Evolutionary conservation across 2,797 vertebrate species (phyloP).

Genomic region (Columba guinea): DNA sequence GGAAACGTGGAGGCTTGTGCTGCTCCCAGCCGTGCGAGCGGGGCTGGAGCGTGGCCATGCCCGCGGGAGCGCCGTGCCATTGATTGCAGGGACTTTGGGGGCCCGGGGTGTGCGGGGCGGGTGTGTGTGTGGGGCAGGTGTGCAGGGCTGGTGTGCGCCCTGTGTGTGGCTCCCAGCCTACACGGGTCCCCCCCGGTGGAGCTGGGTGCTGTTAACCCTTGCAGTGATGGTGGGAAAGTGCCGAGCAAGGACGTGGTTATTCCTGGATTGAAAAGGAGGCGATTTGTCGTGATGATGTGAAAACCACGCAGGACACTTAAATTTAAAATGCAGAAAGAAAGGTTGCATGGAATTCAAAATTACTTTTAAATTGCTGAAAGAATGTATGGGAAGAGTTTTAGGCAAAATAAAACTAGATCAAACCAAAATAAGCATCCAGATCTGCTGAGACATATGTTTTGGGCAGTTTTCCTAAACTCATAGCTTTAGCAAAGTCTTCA

Average conservation of each 20-base stretch:
- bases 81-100: background rate
- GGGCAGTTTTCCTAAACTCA: background rate
- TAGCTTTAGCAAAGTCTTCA: slow-evolving; percentile 24
- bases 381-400: slow-evolving; percentile 5
- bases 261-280: background rate
- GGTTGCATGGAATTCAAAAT: slow-evolving; percentile 3
- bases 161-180: too few relatives aligned
- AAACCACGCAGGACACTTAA: background rate
- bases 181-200: too few relatives aligned
- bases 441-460: slow-evolving; percentile 42
- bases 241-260: background rate
- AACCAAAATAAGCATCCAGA: slow-evolving; percentile 21
- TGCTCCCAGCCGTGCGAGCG: background rate
- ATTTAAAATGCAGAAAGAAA: slow-evolving; percentile 24
- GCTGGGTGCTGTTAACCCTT: background rate
- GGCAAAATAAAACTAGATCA: slow-evolving; percentile 37
- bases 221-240: background rate
- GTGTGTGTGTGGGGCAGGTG: too few relatives aligned
- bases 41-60: background rate
- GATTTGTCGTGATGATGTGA: background rate
- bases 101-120: background rate
- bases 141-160: background rate
- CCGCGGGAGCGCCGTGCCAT: background rate
- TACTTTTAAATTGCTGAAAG: slow-evolving; percentile 21
- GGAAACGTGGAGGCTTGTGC: slow-evolving; percentile 15